phyloP scores from a whole-genome alignment of 2,797 vertebrate species.

The Brachymystax lenok region DNA sequence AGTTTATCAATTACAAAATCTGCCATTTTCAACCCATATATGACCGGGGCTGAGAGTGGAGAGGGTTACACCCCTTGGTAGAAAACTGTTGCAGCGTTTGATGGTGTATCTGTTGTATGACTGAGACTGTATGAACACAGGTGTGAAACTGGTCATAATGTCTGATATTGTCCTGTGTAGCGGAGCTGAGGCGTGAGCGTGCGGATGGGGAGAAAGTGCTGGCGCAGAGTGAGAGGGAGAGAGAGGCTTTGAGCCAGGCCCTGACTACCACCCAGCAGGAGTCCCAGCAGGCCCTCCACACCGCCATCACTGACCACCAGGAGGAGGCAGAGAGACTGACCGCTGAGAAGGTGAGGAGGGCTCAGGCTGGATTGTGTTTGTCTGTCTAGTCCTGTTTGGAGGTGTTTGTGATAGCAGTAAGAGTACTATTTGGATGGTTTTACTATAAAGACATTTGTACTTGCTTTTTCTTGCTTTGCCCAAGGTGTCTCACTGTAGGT shows the following conservation, averaged over 20 bases:
- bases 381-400: neutral
- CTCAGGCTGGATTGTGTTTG: neutral
- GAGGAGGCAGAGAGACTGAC: conserved; percentile 82
- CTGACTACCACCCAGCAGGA: conserved; percentile 76
- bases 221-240: conserved; percentile 78
- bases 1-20: no score
- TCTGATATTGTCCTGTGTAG: conserved; percentile 60
- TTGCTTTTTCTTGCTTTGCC: neutral
- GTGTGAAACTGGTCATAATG: conserved; percentile 11
- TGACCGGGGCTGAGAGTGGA: no score
- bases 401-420: neutral
- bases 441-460: neutral
- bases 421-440: neutral
- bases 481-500: neutral
- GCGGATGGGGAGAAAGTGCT: conserved; percentile 67
- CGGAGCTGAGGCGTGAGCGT: conserved; percentile 75
- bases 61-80: no score
- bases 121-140: neutral
- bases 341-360: conserved; percentile 78
- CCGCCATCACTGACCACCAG: conserved; percentile 76
- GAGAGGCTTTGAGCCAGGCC: conserved; percentile 73
- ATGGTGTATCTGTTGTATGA: neutral
- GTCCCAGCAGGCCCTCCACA: conserved; percentile 75
- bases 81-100: neutral
- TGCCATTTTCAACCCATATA: no score